phyloP scores from a whole-genome alignment of 2,797 vertebrate genomes.

The Erethizon dorsatum region DNA sequence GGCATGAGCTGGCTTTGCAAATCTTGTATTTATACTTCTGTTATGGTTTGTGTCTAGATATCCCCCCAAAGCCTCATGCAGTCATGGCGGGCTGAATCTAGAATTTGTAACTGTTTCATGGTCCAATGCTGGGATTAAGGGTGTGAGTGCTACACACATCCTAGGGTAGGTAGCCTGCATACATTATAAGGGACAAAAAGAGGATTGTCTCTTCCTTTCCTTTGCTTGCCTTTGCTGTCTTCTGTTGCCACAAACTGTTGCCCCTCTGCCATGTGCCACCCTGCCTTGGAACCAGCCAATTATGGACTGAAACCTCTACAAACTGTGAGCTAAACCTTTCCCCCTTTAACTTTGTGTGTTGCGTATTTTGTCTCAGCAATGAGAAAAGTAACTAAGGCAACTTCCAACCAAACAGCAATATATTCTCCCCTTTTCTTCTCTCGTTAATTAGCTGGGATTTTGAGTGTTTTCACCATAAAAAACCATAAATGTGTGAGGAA shows the following conservation, averaged over 20 bases:
- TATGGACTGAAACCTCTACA: not conserved
- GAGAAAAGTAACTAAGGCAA: not conserved
- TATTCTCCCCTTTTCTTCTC: not conserved
- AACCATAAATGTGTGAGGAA: not conserved
- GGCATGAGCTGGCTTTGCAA: not conserved
- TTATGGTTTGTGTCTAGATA: not conserved
- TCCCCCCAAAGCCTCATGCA: not conserved
- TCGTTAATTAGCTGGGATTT: constrained; percentile 6
- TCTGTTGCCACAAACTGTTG: not conserved
- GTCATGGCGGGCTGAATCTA: not conserved
- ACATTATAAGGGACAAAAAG: not conserved
- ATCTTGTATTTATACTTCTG: not conserved
- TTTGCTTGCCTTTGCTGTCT: not conserved
- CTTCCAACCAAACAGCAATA: not conserved
- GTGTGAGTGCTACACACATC: too few relatives aligned
- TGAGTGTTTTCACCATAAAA: not conserved
- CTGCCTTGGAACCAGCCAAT: not conserved
- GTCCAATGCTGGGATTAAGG: too few relatives aligned
- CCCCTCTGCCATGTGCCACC: not conserved
- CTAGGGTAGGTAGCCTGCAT: not conserved
- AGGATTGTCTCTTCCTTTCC: not conserved
- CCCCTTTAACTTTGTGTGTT: not conserved
- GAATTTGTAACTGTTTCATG: not conserved
- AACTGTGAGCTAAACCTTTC: not conserved
- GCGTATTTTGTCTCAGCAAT: not conserved